A percentile compares a stretch with the other conserved stretches of the same genome.
Evolutionary conservation across 2,888 invertebrate genomes (phyloP).

Genomic region (Chymomyza fuscimana): DNA sequence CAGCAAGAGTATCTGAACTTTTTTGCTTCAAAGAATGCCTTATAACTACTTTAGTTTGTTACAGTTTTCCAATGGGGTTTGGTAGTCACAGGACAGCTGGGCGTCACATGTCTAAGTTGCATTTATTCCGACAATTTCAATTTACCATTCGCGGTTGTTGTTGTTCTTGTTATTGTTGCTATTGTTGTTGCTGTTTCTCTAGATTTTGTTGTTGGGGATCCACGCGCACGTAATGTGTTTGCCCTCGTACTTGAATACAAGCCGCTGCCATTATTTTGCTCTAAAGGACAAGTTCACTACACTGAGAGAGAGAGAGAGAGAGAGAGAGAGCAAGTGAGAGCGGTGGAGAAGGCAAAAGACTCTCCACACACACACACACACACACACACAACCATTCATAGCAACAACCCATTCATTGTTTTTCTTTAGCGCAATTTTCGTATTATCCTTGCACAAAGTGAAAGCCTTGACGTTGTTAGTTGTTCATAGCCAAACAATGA

Average conservation of each 20-base stretch:
- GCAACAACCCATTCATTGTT: not conserved
- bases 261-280: conserved; percentile 3
- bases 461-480: conserved; percentile 5
- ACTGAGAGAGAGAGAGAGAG: not conserved
- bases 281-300: conserved; percentile 12
- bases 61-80: not conserved
- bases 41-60: not conserved
- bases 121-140: conserved; percentile 7
- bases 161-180: not conserved
- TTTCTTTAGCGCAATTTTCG: not conserved
- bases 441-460: conserved; percentile 7
- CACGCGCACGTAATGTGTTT: conserved; percentile 10
- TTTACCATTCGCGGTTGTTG: not conserved
- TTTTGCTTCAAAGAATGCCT: not conserved
- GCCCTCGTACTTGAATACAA: conserved; percentile 19
- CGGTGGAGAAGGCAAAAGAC: not conserved
- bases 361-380: not conserved
- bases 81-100: not conserved
- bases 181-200: not conserved
- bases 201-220: not conserved
- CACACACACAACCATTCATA: not conserved
- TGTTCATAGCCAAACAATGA: not conserved
- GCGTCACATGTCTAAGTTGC: not conserved
- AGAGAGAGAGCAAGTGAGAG: too few species aligned
- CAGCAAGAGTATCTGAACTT: not conserved